Base-by-base conservation (phyloP, 2,797 vertebrate species). In the Aldrovandia affinis region DNA sequence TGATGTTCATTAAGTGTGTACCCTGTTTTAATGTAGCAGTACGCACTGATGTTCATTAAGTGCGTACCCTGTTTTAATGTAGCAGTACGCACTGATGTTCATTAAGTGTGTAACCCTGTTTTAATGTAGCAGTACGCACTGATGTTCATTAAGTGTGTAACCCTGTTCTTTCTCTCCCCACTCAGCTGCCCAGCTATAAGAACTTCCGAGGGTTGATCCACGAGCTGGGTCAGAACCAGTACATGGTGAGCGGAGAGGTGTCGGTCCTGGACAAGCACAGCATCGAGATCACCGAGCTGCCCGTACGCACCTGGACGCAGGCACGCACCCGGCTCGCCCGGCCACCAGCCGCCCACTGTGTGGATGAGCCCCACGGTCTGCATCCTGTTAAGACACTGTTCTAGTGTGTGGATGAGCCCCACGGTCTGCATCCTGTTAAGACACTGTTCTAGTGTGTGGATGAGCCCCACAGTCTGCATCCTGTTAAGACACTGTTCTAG, bases 221-320 rank as follows among this genome's bases (percentile, higher is more conserved):
- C 81, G 98, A 99, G 89, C 94, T 99, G 89, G 98, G 98, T 83
- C 98, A 97, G 89, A 99, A 99, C 92, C 98, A 99, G 89, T 99
- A 97, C 86, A 94, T 98, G 86, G 96, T 99, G 89, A 99, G 98
- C 88, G 98, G 98, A 85, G 98, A 99, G 92, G 96, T 99, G 91
- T 98, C 93, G 4, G 97, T 99, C 68, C 94, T 99, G 50, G 98
- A 99, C 91, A 97, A 96, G 87, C 98, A 97, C 94, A 99, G 97
- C 59, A 94, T 99, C 2, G 98, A 99, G 93, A 98, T 99, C 92
- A 99, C 96, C 68, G 98, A 99, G 89, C 97, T 99, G 93, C 98
- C 98, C n/a, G 95, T 99, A 70, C 96, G 98, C 88, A 99, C 98
- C 10, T 99, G 98, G 98, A 99, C 98, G 85, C 98, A 99, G 97